Evolutionary conservation across 2,888 invertebrate genomes (phyloP), one percentile per base, ranked within the genome.

Genomic region (Diaperis boleti): DNA sequence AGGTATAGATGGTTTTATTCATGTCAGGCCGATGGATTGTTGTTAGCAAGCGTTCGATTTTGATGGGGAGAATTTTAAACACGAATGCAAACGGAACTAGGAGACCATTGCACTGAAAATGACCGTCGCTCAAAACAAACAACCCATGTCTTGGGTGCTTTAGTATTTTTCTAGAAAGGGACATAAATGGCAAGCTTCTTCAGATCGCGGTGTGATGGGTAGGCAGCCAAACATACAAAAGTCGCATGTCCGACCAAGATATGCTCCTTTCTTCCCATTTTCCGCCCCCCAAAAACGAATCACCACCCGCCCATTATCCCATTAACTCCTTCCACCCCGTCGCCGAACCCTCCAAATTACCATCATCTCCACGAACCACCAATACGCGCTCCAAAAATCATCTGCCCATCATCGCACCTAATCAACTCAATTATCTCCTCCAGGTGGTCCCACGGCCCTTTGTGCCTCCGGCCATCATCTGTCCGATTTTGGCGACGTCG

Each of bases 1-100:
- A 62, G 69, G 66, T 63, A 70, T 68, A 61, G 67, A 64, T 67
- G n/a, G 66, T 55, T 61, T 62, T 65, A 70, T 68, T 72, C 70
- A 66, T 64, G 72, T 69, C 69, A 69, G 62, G 67, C 64, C 56
- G 41, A 57, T 20, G 61, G 66, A 66, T 69, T 67, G 68, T 67
- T 71, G 69, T 60, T 62, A 65, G 67, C 67, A 65, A 69, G 69
- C 59, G 60, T 68, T 61, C 47, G 55, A 39, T 66, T 67, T 45
- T 54, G 61, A 47, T 22, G 61, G 54, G 5, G 44, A 37, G 61
- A 61, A 61, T 61, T 54, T 55, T 55, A 61, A 61, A 45, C n/a
- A 17, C 11, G 14, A 18, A 29, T 37, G 49, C 47, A 59, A 59
- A 59, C 59, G 49, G 49, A 59, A 49, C 59, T 39, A 15, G 39